These are phyloP conservation scores for Vultur gryphus DNA, from an alignment of 2,797 vertebrate species.

Conservation along the genomic window DNA sequence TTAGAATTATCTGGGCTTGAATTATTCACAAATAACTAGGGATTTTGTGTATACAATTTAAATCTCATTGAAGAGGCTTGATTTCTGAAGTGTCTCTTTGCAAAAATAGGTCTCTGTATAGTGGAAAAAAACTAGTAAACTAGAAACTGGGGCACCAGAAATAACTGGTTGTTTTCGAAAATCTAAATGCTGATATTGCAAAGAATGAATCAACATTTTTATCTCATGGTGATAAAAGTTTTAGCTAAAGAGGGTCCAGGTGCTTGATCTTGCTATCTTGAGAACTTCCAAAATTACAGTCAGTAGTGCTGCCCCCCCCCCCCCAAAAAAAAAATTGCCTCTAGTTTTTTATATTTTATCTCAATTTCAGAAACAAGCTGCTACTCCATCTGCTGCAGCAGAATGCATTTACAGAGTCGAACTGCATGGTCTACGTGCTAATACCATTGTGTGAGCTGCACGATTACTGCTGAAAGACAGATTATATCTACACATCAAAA, in stretches of 20 bases:
- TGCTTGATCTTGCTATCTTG: neutral
- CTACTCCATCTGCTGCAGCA: neutral
- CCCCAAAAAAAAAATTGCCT: neutral
- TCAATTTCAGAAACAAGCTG: conserved; percentile 5
- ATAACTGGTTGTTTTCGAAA: conserved; percentile 12
- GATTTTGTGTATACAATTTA: neutral
- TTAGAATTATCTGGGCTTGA: neutral
- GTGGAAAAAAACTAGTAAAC: neutral
- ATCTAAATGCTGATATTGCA: neutral
- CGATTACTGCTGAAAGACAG: neutral
- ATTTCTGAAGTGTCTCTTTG: conserved; percentile 27
- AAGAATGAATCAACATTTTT: neutral
- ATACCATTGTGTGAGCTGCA: neutral
- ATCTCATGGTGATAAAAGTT: neutral
- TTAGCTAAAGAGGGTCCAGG: neutral
- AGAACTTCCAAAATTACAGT: neutral
- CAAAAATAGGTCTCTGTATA: conserved; percentile 1
- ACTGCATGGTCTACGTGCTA: neutral
- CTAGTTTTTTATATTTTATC: neutral
- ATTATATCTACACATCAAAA: neutral
- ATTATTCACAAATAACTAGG: neutral
- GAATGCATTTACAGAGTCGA: neutral
- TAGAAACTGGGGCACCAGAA: conserved; percentile 26
- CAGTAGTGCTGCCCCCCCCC: fast-evolving
- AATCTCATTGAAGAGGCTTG: conserved; percentile 8